A percentile compares a stretch with the other conserved stretches of the same genome.
phyloP scores from a whole-genome alignment of 2,888 invertebrate genomes.

The Phaedon cochleariae region DNA sequence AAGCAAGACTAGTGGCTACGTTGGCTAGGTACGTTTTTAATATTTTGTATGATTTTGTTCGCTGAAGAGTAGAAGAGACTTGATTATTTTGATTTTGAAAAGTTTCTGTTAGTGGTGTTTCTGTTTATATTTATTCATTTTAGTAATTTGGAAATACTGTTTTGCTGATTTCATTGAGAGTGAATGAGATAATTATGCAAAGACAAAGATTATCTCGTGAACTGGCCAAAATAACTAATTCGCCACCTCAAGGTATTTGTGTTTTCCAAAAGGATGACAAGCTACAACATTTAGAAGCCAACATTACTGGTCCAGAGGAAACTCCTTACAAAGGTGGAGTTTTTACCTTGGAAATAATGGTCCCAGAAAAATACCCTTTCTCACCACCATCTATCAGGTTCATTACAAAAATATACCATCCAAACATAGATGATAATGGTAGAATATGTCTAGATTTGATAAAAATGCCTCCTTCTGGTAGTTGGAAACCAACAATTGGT shows the following conservation, averaged over 20 bases:
- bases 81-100: no score
- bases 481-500: slow-evolving; percentile 77
- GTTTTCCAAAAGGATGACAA: slow-evolving; percentile 68
- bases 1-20: no score
- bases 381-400: slow-evolving; percentile 83
- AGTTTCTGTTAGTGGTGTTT: no score
- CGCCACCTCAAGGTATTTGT: slow-evolving; percentile 70
- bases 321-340: slow-evolving; percentile 78
- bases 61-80: no score
- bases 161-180: no score
- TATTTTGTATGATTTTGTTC: no score
- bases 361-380: slow-evolving; percentile 84
- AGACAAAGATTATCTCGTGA: slow-evolving; percentile 60
- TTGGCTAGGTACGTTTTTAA: no score
- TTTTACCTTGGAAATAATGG: slow-evolving; percentile 74
- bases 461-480: slow-evolving; percentile 85
- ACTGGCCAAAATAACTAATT: slow-evolving; percentile 64
- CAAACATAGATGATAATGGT: slow-evolving; percentile 85
- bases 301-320: slow-evolving; percentile 73
- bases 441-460: slow-evolving; percentile 87
- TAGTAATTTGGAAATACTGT: no score
- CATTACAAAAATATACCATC: slow-evolving; percentile 84
- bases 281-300: slow-evolving; percentile 65
- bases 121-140: no score
- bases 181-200: no score